Evolutionary conservation across 1,140 invertebrate species (phyloP).

Genomic region (Hestina assimilis): DNA sequence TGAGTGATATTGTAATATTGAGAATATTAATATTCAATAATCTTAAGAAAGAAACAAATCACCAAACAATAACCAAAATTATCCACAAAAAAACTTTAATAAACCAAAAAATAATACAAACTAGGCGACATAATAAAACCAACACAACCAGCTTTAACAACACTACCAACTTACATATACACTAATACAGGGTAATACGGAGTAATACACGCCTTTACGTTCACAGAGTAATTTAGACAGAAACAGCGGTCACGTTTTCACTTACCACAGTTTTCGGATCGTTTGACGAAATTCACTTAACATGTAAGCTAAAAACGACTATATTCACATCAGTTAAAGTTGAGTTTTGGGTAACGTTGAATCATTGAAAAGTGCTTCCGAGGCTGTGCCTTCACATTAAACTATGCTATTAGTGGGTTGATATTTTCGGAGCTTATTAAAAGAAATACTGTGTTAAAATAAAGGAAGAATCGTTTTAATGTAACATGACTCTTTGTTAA

Average conservation of each 20-base stretch:
- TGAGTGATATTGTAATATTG: too few relatives aligned
- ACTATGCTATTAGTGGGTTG: not conserved
- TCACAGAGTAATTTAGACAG: conserved; percentile 36
- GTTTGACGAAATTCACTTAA: conserved; percentile 17
- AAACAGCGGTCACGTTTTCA: conserved; percentile 34
- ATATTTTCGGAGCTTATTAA: not conserved
- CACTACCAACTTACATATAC: not conserved
- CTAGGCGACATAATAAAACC: not conserved
- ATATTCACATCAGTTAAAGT: not conserved
- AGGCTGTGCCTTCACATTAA: not conserved
- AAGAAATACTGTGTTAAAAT: not conserved
- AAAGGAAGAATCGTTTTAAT: not conserved
- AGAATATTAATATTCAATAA: too few relatives aligned
- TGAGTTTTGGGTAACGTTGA: not conserved
- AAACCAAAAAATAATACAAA: not conserved
- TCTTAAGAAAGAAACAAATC: too few relatives aligned
- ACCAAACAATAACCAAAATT: not conserved
- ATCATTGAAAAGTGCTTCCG: not conserved
- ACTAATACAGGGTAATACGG: conserved; percentile 7
- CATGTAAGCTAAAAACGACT: not conserved
- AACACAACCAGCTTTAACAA: not conserved
- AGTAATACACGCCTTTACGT: conserved; percentile 24
- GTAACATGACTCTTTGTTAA: not conserved
- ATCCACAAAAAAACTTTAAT: not conserved
- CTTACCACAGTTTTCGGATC: conserved; percentile 29